These are phyloP conservation scores for Cenopis cana DNA, from an alignment of 2,888 invertebrate species.

Conservation along the genomic window DNA sequence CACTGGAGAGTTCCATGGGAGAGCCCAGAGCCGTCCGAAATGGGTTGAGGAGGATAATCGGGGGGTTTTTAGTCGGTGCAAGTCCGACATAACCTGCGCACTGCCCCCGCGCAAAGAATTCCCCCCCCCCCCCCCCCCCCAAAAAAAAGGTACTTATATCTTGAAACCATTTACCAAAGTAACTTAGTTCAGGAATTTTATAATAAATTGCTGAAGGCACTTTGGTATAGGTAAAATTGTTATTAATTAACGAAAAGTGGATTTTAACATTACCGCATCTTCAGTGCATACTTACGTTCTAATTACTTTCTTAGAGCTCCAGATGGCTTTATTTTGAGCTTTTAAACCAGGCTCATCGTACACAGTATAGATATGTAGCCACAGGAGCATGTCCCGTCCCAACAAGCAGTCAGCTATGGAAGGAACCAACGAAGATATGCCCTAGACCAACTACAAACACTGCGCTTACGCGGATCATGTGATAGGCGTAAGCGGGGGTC, in stretches of 20 bases:
- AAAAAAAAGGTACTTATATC: no score
- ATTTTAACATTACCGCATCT: constrained; percentile 24
- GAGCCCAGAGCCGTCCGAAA: no score
- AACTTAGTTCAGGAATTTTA: not conserved
- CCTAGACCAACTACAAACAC: constrained; percentile 49
- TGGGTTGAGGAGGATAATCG: no score
- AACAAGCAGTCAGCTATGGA: constrained; percentile 62
- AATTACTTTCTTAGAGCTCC: constrained; percentile 3
- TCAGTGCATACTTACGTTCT: constrained; percentile 5
- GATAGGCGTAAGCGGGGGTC: constrained; percentile 49
- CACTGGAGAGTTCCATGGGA: no score
- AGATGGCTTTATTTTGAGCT: not conserved
- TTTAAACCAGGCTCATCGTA: constrained; percentile 18
- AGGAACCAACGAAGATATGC: constrained; percentile 47
- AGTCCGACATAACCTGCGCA: no score
- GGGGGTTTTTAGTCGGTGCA: no score
- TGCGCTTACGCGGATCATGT: constrained; percentile 51
- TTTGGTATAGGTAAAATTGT: not conserved
- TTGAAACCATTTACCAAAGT: not conserved
- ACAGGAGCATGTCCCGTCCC: constrained; percentile 50
- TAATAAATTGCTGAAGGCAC: constrained; percentile 5
- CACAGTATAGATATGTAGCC: not conserved
- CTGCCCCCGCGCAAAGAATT: no score
- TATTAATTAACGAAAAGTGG: constrained; percentile 7
- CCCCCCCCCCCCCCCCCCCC: no score